These are phyloP conservation scores for Bucorvus abyssinicus DNA, from an alignment of 2,797 vertebrate species.

Conservation along the genomic window DNA sequence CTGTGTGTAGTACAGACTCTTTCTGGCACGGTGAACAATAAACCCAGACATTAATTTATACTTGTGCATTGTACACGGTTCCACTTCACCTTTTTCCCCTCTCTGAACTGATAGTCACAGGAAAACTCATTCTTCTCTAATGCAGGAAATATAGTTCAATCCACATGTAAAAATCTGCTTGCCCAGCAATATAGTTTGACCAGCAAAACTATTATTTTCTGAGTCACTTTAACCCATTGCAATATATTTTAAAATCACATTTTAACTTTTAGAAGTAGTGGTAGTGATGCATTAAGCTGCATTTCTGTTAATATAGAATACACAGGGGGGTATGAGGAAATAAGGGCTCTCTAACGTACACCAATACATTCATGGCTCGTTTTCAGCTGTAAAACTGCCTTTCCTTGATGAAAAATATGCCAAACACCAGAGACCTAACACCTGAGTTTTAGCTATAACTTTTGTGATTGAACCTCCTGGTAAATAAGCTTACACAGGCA, in stretches of 20 bases:
- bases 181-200: slow-evolving; percentile 2
- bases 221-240: background rate
- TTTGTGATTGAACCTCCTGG: background rate
- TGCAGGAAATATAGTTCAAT: slow-evolving; percentile 8
- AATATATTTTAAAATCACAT: background rate
- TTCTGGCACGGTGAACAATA: slow-evolving; percentile 38
- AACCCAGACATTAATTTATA: slow-evolving; percentile 61
- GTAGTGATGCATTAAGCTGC: background rate
- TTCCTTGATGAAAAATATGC: background rate
- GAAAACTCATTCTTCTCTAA: slow-evolving; percentile 37
- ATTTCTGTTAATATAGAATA: background rate
- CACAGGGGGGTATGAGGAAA: background rate
- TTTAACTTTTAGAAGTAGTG: slow-evolving; percentile 13
- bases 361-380: background rate
- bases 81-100: slow-evolving; percentile 43
- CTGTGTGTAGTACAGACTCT: slow-evolving; percentile 7
- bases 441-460: background rate
- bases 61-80: background rate
- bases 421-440: background rate
- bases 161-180: background rate
- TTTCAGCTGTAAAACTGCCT: background rate
- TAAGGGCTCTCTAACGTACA: background rate
- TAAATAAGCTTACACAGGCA: background rate
- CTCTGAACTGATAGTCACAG: slow-evolving; percentile 12
- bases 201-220: slow-evolving; percentile 31